A percentile compares a stretch with the other conserved stretches of the same genome.
phyloP scores from a whole-genome alignment of 2,888 invertebrate genomes.

The Xylota segnis region DNA sequence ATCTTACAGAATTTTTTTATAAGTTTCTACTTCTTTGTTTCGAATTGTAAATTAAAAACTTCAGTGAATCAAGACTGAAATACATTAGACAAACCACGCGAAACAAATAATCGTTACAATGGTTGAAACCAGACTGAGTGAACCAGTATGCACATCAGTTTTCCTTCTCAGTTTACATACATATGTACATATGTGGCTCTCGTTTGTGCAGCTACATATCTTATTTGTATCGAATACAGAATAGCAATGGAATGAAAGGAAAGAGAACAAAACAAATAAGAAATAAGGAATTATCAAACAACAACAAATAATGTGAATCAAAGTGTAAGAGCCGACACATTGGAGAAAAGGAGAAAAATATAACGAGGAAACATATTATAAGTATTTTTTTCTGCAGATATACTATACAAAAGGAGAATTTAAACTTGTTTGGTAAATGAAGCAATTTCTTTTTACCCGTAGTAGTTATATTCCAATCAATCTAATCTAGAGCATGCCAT shows the following conservation, averaged over 20 bases:
- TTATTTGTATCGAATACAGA: slow-evolving; percentile 6
- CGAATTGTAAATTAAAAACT: neutral
- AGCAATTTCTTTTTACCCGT: neutral
- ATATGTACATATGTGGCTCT: too few relatives aligned
- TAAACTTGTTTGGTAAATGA: neutral
- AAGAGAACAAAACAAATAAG: slow-evolving; percentile 27
- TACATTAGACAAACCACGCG: neutral
- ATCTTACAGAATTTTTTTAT: neutral
- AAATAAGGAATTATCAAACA: slow-evolving; percentile 13
- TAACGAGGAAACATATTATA: neutral
- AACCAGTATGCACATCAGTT: neutral
- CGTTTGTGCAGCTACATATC: neutral
- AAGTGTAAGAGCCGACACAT: neutral
- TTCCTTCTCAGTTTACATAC: slow-evolving; percentile 19
- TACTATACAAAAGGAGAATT: neutral
- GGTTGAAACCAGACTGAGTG: slow-evolving; percentile 42
- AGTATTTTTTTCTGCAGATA: neutral
- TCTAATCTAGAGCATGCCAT: neutral
- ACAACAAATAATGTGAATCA: neutral
- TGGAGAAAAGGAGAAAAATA: neutral
- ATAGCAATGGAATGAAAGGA: slow-evolving; percentile 19
- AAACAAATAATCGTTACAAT: slow-evolving; percentile 20
- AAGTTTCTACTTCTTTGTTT: neutral
- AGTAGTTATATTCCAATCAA: neutral
- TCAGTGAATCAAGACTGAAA: slow-evolving; percentile 6